A percentile compares a stretch with the other conserved stretches of the same genome.
Evolutionary conservation across 2,113 vertebrate species (phyloP).

Genomic region (Pachyramphus minor): DNA sequence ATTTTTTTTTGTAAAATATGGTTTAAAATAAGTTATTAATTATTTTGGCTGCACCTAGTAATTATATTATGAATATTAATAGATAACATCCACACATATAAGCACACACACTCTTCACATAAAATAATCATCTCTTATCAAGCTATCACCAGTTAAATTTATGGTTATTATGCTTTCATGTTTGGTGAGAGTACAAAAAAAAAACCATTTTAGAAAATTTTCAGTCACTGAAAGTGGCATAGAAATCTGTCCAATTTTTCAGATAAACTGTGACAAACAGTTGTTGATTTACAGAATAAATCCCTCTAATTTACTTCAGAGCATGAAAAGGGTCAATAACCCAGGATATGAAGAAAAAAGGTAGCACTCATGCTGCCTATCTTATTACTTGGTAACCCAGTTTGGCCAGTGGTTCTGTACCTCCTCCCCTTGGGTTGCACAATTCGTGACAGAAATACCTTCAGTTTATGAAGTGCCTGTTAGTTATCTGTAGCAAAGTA

Average conservation of each 20-base stretch:
- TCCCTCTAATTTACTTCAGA: neutral
- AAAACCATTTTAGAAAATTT: constrained; percentile 48
- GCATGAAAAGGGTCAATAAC: neutral
- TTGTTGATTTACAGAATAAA: neutral
- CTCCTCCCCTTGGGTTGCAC: neutral
- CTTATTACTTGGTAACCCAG: neutral
- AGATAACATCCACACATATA: neutral
- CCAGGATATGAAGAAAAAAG: neutral
- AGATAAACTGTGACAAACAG: constrained; percentile 2
- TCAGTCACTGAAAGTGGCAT: neutral
- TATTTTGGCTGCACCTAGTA: constrained; percentile 41
- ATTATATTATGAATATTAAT: constrained; percentile 74
- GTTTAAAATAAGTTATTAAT: constrained; percentile 59
- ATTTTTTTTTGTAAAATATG: constrained; percentile 37
- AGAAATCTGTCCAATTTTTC: constrained; percentile 39
- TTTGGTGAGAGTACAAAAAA: constrained; percentile 52
- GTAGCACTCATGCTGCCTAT: neutral
- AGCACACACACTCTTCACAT: neutral
- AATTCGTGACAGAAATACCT: neutral
- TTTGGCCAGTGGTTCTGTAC: neutral
- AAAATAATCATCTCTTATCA: constrained; percentile 48
- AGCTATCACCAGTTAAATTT: constrained; percentile 49
- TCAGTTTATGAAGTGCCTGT: neutral
- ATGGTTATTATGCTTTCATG: constrained; percentile 43
- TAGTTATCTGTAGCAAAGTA: neutral